Conservation (phyloP, 2,797 vertebrate genomes). For the Amphiprion clarkii region DNA sequence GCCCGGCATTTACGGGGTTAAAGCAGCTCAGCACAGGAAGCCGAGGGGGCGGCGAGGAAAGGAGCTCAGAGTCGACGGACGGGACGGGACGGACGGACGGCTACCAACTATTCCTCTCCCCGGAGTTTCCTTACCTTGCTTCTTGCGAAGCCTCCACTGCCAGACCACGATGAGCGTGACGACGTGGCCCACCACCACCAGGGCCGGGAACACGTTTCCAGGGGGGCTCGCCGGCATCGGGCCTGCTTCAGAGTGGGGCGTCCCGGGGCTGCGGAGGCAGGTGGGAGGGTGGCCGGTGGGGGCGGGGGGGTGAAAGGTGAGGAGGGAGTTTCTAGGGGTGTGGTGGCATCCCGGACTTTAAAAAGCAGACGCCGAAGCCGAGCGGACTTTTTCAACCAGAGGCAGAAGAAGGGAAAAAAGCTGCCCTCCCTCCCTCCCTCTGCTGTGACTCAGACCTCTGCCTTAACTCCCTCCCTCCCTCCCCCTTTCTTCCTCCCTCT, state of each 20-base stretch:
- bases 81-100: neutral
- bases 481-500: slow-evolving; percentile 38
- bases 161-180: slow-evolving; percentile 87
- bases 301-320: neutral
- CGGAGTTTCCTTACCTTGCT: slow-evolving; percentile 81
- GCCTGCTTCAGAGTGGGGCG: slow-evolving; percentile 71
- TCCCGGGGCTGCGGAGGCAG: slow-evolving; percentile 60
- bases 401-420: slow-evolving; percentile 38
- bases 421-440: slow-evolving; percentile 66
- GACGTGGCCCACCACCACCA: slow-evolving; percentile 90
- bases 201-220: slow-evolving; percentile 88
- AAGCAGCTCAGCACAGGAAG: slow-evolving; percentile 53
- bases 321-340: slow-evolving; percentile 69
- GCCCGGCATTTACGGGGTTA: slow-evolving; percentile 82
- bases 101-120: neutral
- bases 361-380: slow-evolving; percentile 69
- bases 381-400: slow-evolving; percentile 66
- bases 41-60: slow-evolving; percentile 32
- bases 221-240: slow-evolving; percentile 84
- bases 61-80: slow-evolving; percentile 9
- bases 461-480: slow-evolving; percentile 35
- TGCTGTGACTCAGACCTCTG: slow-evolving; percentile 76
- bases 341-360: slow-evolving; percentile 75
- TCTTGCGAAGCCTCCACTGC: slow-evolving; percentile 85
- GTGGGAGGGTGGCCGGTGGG: slow-evolving; percentile 52